A percentile compares a stretch with the other conserved stretches of the same genome.
These are phyloP conservation scores for Drosophila ananassae DNA, from an alignment of 1,140 invertebrate species.

Conservation along the genomic window DNA sequence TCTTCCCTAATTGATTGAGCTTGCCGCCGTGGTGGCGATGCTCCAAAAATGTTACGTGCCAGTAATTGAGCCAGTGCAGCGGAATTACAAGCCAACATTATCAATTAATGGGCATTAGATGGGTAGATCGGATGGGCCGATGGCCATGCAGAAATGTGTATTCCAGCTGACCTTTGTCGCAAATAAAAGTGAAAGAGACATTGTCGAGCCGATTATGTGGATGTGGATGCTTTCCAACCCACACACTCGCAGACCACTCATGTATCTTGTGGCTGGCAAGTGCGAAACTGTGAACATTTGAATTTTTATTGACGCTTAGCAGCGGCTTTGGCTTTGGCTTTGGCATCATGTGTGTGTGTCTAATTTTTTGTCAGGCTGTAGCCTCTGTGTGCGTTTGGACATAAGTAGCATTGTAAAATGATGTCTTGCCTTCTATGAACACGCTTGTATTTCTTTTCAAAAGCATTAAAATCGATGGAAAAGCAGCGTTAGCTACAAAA, in stretches of 20 bases:
- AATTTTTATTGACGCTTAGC: constrained; percentile 77
- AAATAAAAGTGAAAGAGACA: constrained; percentile 63
- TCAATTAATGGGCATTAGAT: constrained; percentile 47
- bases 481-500: constrained; percentile 44
- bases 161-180: constrained; percentile 58
- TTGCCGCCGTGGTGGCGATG: constrained; percentile 22
- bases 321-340: background rate
- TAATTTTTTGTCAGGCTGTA: background rate
- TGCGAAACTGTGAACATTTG: constrained; percentile 76
- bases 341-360: background rate
- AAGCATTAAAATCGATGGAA: constrained; percentile 78
- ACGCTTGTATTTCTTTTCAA: constrained; percentile 57
- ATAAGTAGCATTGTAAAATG: constrained; percentile 81
- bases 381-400: constrained; percentile 36
- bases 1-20: constrained; percentile 53
- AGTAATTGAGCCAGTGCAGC: constrained; percentile 40
- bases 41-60: constrained; percentile 29
- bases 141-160: constrained; percentile 33
- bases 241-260: constrained; percentile 26
- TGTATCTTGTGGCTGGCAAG: constrained; percentile 39
- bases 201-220: constrained; percentile 41
- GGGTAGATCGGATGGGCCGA: background rate
- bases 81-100: constrained; percentile 29
- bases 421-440: constrained; percentile 82
- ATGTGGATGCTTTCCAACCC: constrained; percentile 54